phyloP scores from a whole-genome alignment of 64 coral and sea anemone genomes.

The Orbicella faveolata region DNA sequence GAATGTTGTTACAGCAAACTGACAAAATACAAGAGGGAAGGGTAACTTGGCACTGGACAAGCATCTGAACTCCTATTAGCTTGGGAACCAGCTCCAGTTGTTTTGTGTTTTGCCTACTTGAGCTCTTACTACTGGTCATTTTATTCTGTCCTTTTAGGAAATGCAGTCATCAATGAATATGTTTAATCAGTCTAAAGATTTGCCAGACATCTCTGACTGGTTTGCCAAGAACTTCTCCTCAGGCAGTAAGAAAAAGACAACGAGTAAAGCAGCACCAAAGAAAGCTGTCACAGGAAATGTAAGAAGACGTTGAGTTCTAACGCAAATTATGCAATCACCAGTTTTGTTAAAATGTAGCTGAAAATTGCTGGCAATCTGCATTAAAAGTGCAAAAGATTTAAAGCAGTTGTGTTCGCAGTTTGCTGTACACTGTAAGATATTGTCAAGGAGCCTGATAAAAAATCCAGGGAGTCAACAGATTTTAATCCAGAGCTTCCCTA shows the following conservation, averaged over 20 bases:
- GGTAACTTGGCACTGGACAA: no score
- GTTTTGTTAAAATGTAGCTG: not conserved
- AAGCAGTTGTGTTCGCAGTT: no score
- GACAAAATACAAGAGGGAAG: no score
- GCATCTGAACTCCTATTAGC: no score
- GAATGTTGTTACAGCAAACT: no score
- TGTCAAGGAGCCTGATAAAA: no score
- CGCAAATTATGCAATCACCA: not conserved
- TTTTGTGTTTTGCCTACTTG: not conserved
- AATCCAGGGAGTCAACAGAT: no score
- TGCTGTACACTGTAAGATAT: no score
- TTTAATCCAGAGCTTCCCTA: no score
- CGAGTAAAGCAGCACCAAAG: not conserved
- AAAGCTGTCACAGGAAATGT: not conserved
- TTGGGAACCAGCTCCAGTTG: no score
- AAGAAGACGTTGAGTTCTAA: constrained; percentile 11
- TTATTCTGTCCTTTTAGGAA: constrained; percentile 64
- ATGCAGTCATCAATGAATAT: constrained; percentile 99
- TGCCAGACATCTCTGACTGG: constrained; percentile 98
- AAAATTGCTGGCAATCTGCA: not conserved
- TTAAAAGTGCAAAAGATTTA: no score
- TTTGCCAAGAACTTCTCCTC: constrained; percentile 82
- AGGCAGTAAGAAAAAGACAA: constrained; percentile 24
- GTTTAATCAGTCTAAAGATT: constrained; percentile 99
- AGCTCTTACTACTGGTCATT: not conserved